Percentiles rank a stretch among this genome's conserved stretches.
phyloP scores from a whole-genome alignment of 2,113 vertebrate species.

The Malurus elegans region DNA sequence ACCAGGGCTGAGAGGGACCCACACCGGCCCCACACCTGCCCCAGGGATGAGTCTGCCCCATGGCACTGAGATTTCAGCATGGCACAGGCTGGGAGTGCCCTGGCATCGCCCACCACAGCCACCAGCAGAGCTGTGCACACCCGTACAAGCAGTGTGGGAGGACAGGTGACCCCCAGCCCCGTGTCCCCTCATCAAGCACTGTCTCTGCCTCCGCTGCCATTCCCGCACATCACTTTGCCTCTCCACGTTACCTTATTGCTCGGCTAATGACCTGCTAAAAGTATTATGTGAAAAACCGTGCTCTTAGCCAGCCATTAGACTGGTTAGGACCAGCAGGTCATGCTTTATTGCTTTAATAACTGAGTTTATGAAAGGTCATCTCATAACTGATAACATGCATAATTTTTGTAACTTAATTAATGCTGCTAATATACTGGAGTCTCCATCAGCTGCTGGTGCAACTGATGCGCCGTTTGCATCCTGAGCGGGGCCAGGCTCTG shows the following conservation, averaged over 20 bases:
- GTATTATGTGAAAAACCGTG: slow-evolving; percentile 24
- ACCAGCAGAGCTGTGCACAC: accelerated
- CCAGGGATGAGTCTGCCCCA: neutral
- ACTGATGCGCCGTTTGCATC: slow-evolving; percentile 17
- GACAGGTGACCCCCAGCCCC: neutral
- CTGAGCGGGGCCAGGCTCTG: neutral
- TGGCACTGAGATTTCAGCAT: accelerated
- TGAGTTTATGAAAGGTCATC: slow-evolving; percentile 50
- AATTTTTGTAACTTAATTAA: slow-evolving; percentile 64
- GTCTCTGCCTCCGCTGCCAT: neutral
- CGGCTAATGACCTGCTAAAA: slow-evolving; percentile 61
- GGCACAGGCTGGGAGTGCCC: neutral
- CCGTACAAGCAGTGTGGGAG: accelerated
- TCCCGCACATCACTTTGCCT: neutral
- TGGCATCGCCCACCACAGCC: neutral
- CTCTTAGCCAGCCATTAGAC: slow-evolving; percentile 50
- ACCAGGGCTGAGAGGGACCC: accelerated
- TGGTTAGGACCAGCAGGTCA: slow-evolving; percentile 34
- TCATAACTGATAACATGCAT: slow-evolving; percentile 31
- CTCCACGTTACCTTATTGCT: slow-evolving; percentile 39
- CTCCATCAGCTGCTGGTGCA: slow-evolving; percentile 57
- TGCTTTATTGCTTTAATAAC: slow-evolving; percentile 50
- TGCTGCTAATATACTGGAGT: slow-evolving; percentile 61
- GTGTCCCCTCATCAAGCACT: neutral
- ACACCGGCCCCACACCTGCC: neutral